phyloP scores from a whole-genome alignment of 2,888 invertebrate genomes.

The Muschampia plurimacula region DNA sequence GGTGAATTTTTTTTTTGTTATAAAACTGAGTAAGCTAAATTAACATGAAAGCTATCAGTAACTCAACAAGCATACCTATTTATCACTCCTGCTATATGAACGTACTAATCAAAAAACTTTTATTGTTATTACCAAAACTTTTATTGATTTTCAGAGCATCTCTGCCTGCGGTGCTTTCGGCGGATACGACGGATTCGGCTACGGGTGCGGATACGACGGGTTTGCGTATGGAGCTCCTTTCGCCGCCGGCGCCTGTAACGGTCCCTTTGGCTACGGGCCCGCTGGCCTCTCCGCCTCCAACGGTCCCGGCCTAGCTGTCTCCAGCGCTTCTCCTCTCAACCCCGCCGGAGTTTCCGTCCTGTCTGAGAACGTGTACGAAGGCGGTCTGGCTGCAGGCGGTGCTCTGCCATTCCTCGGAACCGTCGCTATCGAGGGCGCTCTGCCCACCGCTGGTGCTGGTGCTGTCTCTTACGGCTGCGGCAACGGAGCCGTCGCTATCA shows the following conservation, averaged over 20 bases:
- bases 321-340: slow-evolving; percentile 54
- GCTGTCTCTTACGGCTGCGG: slow-evolving; percentile 53
- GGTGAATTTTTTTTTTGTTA: slow-evolving; percentile 44
- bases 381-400: slow-evolving; percentile 45
- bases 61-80: background rate
- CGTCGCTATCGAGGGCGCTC: slow-evolving; percentile 51
- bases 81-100: too few species aligned
- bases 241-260: slow-evolving; percentile 25
- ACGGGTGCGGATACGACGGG: slow-evolving; percentile 7
- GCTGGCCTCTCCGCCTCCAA: slow-evolving; percentile 44
- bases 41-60: background rate
- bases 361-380: slow-evolving; percentile 59
- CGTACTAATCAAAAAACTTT: too few species aligned
- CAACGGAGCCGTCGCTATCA: slow-evolving; percentile 48
- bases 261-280: slow-evolving; percentile 21
- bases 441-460: slow-evolving; percentile 56
- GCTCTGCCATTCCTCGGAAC: slow-evolving; percentile 48
- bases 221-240: slow-evolving; percentile 13
- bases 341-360: slow-evolving; percentile 55
- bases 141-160: background rate
- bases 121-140: background rate
- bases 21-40: background rate
- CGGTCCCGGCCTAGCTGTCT: slow-evolving; percentile 45
- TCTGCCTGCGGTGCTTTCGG: background rate
- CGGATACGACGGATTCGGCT: background rate